Evolutionary conservation across 2,113 vertebrate species (phyloP).

Genomic region (Andinoacara biseriatus): DNA sequence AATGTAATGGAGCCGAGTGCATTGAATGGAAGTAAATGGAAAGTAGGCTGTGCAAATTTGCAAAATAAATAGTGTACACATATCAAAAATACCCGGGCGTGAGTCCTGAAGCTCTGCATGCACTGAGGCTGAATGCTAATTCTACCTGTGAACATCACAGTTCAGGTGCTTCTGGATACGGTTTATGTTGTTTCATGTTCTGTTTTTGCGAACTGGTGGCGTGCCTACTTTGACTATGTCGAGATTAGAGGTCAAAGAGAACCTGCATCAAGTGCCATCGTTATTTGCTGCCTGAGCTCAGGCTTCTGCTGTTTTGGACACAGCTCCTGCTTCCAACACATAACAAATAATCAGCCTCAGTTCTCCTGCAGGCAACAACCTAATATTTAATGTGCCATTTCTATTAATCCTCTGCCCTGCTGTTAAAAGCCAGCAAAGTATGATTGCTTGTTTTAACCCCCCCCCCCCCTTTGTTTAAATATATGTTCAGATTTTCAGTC

Average conservation of each 20-base stretch:
- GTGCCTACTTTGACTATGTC: neutral
- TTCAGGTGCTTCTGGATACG: neutral
- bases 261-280: neutral
- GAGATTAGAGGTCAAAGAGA: neutral
- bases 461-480: neutral
- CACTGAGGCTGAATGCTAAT: constrained; percentile 15
- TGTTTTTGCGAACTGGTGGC: neutral
- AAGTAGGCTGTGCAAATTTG: neutral
- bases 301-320: neutral
- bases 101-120: neutral
- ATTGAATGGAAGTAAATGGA: neutral
- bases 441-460: neutral
- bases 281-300: neutral
- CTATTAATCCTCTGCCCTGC: constrained; percentile 2
- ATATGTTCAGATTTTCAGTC: neutral
- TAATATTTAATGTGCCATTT: constrained; percentile 1
- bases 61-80: neutral
- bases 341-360: neutral
- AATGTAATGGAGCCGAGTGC: neutral
- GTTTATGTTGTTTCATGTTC: neutral
- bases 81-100: neutral
- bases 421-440: neutral
- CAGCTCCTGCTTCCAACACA: neutral
- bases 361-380: neutral
- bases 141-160: neutral